Percentiles rank a stretch among this genome's conserved stretches.
Evolutionary conservation across 1,140 invertebrate species (phyloP).

Genomic region (Cotesia typhae): DNA sequence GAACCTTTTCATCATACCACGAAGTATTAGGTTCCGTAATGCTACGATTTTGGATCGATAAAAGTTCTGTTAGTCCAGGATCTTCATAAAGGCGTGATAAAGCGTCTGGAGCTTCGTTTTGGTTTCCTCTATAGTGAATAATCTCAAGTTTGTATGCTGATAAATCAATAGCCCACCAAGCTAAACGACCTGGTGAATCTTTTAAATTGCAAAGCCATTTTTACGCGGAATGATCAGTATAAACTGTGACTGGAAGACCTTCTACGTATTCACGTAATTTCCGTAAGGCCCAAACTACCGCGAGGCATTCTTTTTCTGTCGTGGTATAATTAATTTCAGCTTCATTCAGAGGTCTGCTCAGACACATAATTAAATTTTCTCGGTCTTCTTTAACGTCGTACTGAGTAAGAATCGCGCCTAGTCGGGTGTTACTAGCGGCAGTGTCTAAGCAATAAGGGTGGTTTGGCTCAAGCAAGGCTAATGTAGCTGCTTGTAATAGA

Average conservation of each 20-base stretch:
- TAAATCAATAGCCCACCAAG: background rate
- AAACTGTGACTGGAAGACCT: background rate
- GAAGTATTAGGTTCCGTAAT: no score
- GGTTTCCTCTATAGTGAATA: background rate
- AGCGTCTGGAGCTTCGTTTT: background rate
- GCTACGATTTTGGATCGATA: no score
- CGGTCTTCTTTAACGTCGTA: background rate
- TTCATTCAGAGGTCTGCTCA: background rate
- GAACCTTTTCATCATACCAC: no score
- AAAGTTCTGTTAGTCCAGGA: no score
- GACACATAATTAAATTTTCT: background rate
- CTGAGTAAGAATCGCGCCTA: background rate
- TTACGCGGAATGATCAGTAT: background rate
- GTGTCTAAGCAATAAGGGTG: background rate
- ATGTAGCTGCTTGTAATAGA: background rate
- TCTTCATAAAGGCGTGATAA: background rate
- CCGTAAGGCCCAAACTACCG: background rate
- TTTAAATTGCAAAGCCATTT: background rate
- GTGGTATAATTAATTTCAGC: background rate
- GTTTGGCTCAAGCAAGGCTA: background rate
- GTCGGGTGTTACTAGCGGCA: background rate
- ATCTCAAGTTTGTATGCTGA: background rate
- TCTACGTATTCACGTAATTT: background rate
- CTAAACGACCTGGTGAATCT: background rate
- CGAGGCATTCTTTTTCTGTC: slow-evolving; percentile 6